Evolutionary conservation across 2,888 invertebrate species (phyloP).

Genomic region (Dexiosoma caninum): DNA sequence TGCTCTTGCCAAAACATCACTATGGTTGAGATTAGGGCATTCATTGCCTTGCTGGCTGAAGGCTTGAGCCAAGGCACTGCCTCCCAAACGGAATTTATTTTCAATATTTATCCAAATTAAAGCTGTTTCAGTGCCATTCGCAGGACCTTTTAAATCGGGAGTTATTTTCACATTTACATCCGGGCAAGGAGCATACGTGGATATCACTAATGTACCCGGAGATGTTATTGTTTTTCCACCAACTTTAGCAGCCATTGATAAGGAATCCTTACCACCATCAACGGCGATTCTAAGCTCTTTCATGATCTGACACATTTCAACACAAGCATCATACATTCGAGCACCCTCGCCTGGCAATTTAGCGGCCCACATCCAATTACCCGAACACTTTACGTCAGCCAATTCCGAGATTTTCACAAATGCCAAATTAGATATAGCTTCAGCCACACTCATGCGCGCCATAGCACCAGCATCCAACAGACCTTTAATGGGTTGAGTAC

Average conservation of each 20-base stretch:
- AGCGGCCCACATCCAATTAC: conserved; percentile 99
- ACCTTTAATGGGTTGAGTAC: conserved; percentile 96
- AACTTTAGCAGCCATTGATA: conserved; percentile 97
- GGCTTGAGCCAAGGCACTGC: conserved; percentile 94
- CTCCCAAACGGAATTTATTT: conserved; percentile 89
- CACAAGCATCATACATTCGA: conserved; percentile 90
- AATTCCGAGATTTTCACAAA: conserved; percentile 83
- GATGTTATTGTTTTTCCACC: conserved; percentile 84
- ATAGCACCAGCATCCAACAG: conserved; percentile 88
- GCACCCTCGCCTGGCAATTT: conserved; percentile 96
- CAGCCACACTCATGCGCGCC: conserved; percentile 95
- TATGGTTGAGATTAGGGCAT: conserved; percentile 88
- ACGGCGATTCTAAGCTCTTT: conserved; percentile 88
- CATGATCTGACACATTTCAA: conserved; percentile 93
- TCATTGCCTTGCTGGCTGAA: conserved; percentile 89
- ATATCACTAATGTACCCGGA: conserved; percentile 95
- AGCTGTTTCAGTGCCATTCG: conserved; percentile 80
- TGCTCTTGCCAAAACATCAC: conserved; percentile 83
- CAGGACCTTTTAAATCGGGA: conserved; percentile 90
- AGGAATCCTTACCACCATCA: conserved; percentile 98
- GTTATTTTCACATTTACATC: conserved; percentile 91
- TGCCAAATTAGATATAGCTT: conserved; percentile 94
- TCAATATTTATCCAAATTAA: conserved; percentile 90
- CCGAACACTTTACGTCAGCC: conserved; percentile 97
- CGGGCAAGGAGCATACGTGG: conserved; percentile 96